These are phyloP conservation scores for Sphaeramia orbicularis DNA, from an alignment of 2,797 vertebrate species.

Conservation along the genomic window DNA sequence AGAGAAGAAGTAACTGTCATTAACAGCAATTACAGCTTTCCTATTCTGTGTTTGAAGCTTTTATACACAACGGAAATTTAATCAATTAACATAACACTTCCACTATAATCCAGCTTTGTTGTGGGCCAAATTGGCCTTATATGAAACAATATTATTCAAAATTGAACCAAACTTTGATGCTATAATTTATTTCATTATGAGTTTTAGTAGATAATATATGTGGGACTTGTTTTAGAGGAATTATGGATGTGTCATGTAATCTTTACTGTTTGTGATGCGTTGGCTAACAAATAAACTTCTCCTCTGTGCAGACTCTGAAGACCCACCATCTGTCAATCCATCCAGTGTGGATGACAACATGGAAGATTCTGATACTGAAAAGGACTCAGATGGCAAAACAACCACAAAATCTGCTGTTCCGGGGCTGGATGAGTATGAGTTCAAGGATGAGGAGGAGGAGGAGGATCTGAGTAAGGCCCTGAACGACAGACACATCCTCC, in stretches of 20 bases:
- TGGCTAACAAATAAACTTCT: constrained; percentile 1
- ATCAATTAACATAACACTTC: too few relatives aligned
- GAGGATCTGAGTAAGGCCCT: constrained; percentile 93
- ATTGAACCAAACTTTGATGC: too few relatives aligned
- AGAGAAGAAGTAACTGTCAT: too few relatives aligned
- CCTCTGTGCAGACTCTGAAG: constrained; percentile 92
- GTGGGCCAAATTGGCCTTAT: too few relatives aligned
- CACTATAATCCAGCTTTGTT: too few relatives aligned
- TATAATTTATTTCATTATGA: too few relatives aligned
- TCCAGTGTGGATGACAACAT: constrained; percentile 96
- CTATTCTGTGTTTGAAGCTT: too few relatives aligned
- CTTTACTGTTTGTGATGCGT: not conserved
- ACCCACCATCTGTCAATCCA: constrained; percentile 93
- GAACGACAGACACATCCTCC: constrained; percentile 93
- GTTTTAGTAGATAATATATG: too few relatives aligned
- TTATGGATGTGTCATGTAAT: not conserved
- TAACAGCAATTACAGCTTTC: too few relatives aligned
- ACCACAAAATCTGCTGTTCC: constrained; percentile 87
- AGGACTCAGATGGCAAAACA: constrained; percentile 91
- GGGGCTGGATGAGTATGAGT: constrained; percentile 97
- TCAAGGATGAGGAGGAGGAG: constrained; percentile 96
- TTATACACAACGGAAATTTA: too few relatives aligned
- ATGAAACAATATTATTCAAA: too few relatives aligned
- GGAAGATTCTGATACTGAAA: constrained; percentile 95
- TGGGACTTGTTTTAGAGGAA: too few relatives aligned